phyloP scores from a whole-genome alignment of 2,797 vertebrate species.

The Sebastes flavidus region DNA sequence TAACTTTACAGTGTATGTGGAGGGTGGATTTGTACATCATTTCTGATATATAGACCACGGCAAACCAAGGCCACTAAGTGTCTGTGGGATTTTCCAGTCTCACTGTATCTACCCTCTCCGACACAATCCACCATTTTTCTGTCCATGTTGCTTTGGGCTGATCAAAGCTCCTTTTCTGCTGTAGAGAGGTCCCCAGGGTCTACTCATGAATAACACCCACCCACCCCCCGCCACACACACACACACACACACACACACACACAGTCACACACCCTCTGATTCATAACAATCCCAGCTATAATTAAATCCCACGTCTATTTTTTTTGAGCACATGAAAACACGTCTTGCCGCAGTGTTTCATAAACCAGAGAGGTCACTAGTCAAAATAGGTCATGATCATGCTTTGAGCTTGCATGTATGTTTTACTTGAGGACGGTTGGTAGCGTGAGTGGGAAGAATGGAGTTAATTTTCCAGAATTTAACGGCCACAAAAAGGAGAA shows the following conservation, averaged over 20 bases:
- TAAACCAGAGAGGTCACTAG: slow-evolving; percentile 34
- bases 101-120: background rate
- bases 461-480: background rate
- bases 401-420: background rate
- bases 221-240: background rate
- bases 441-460: background rate
- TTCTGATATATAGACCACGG: background rate
- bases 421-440: background rate
- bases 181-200: slow-evolving; percentile 14
- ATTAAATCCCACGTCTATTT: slow-evolving; percentile 35
- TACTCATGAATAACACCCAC: background rate
- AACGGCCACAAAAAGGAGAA: rapidly evolving
- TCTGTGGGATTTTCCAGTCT: background rate
- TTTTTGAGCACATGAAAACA: slow-evolving; percentile 13
- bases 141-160: slow-evolving; percentile 37
- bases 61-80: background rate
- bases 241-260: background rate
- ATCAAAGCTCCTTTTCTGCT: slow-evolving; percentile 50
- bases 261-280: slow-evolving; percentile 2
- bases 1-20: background rate
- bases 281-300: slow-evolving; percentile 26
- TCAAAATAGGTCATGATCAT: slow-evolving; percentile 6
- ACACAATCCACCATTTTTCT: slow-evolving; percentile 21
- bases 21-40: background rate
- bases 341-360: slow-evolving; percentile 10